phyloP scores from a whole-genome alignment of 2,113 vertebrate species.

The Otocyon megalotis region DNA sequence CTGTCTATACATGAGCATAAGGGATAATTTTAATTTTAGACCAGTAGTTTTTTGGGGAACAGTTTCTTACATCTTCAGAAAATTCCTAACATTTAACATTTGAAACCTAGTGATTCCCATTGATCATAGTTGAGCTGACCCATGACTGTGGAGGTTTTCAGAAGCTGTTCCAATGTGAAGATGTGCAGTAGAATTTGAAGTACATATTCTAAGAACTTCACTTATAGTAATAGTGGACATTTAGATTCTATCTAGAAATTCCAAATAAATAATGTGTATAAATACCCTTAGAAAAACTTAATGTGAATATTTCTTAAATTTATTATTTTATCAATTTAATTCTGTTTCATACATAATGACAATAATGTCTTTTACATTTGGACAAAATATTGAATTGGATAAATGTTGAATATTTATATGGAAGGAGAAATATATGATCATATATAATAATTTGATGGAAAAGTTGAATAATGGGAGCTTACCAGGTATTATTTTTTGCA shows the following conservation, averaged over 20 bases:
- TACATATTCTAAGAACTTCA: not conserved
- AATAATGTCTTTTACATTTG: not conserved
- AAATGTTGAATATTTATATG: too few species aligned
- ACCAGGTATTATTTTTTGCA: not conserved
- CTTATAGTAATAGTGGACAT: not conserved
- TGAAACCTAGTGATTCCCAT: not conserved
- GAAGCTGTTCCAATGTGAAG: not conserved
- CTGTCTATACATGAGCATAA: not conserved
- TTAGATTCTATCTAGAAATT: not conserved
- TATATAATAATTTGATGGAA: not conserved
- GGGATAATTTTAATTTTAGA: not conserved
- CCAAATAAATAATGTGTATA: not conserved
- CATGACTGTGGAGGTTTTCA: not conserved
- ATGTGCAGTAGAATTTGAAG: not conserved
- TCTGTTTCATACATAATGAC: not conserved
- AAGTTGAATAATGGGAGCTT: not conserved
- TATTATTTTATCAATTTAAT: not conserved
- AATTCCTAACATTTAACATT: not conserved
- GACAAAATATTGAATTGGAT: not conserved
- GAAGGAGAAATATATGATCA: not conserved
- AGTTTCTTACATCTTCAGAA: not conserved
- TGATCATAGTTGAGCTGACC: not conserved
- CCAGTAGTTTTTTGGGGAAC: not conserved
- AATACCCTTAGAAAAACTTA: not conserved
- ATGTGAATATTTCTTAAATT: not conserved